Conservation (phyloP, 2,113 vertebrate species). For the Nothoprocta perdicaria region DNA sequence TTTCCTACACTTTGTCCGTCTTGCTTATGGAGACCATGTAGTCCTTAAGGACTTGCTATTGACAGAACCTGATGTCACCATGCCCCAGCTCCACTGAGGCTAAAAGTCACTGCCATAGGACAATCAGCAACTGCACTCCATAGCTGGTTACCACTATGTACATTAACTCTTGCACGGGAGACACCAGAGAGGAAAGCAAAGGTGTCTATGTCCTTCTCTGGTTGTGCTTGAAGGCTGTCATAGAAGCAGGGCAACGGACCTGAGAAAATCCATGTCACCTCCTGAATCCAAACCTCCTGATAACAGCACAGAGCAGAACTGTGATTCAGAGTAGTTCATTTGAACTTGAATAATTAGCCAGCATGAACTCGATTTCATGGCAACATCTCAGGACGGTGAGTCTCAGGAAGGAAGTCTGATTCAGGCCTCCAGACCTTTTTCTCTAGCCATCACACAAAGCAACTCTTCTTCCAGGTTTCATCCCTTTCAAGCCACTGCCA, state of each 20-base stretch:
- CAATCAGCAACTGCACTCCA: neutral
- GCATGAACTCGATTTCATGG: neutral
- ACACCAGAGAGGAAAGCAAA: neutral
- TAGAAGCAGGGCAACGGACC: neutral
- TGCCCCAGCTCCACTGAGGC: neutral
- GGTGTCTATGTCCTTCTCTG: neutral
- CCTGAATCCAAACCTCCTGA: fast-evolving
- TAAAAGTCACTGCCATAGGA: neutral
- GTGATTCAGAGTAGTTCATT: neutral
- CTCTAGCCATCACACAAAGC: neutral
- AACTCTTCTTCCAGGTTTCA: neutral
- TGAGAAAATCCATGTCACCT: neutral
- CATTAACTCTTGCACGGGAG: neutral
- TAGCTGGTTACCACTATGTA: neutral
- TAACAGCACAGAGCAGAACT: neutral
- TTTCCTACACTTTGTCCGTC: neutral
- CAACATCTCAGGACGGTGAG: neutral
- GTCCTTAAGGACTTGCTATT: neutral
- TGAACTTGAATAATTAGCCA: neutral
- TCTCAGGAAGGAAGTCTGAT: neutral
- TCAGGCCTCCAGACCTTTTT: neutral
- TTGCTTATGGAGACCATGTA: neutral
- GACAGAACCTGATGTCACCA: neutral
- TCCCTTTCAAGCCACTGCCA: neutral
- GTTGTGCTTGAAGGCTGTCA: fast-evolving